Evolutionary conservation across 2,797 vertebrate genomes (phyloP).

Genomic region (Poecilia gillii): DNA sequence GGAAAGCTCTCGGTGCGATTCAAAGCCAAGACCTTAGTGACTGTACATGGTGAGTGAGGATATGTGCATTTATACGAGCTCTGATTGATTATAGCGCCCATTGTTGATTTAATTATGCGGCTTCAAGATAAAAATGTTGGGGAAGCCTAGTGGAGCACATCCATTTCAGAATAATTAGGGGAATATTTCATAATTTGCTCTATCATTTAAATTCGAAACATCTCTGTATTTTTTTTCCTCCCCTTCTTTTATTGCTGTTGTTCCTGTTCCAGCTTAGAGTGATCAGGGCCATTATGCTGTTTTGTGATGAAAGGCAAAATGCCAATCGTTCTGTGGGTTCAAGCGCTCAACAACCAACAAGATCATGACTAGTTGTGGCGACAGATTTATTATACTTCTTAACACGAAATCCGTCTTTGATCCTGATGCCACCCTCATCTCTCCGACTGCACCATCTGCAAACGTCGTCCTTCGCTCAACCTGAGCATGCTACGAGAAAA

Average conservation of each 20-base stretch:
- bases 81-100: background rate
- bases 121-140: background rate
- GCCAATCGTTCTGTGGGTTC: conserved; percentile 16
- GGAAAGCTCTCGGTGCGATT: background rate
- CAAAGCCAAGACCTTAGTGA: background rate
- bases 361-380: conserved; percentile 29
- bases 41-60: background rate
- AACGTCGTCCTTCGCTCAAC: conserved; percentile 12
- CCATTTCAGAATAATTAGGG: background rate
- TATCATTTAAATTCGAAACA: background rate
- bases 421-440: background rate
- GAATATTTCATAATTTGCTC: background rate
- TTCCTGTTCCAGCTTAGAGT: conserved; percentile 59
- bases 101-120: background rate
- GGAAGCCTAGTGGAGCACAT: background rate
- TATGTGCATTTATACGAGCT: background rate
- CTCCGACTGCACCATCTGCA: conserved; percentile 4
- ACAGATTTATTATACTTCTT: conserved; percentile 2
- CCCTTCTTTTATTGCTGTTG: background rate
- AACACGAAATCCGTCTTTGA: background rate
- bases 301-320: background rate
- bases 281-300: conserved; percentile 49
- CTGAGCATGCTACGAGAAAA: conserved; percentile 43
- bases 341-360: conserved; percentile 20
- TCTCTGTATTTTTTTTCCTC: conserved; percentile 37